Conservation (phyloP, 2,113 vertebrate genomes). For the Anhinga rufa region DNA sequence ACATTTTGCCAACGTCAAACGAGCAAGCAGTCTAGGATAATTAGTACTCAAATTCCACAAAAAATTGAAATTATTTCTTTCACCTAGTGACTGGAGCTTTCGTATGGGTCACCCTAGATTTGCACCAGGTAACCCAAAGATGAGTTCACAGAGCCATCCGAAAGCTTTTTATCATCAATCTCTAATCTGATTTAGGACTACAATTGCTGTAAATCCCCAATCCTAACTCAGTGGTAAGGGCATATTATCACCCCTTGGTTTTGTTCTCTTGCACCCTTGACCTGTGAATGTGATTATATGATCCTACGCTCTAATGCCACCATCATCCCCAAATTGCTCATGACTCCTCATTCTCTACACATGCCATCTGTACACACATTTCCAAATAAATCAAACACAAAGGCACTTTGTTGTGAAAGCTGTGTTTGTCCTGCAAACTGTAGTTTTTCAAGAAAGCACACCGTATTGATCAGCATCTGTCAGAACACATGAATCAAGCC, state of each 20-base stretch:
- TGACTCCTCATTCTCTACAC: background rate
- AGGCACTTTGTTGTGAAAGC: conserved; percentile 32
- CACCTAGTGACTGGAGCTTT: background rate
- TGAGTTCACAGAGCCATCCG: background rate
- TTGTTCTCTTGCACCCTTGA: background rate
- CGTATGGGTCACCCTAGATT: background rate
- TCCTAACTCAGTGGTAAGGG: background rate
- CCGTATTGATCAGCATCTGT: background rate
- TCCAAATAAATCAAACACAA: conserved; percentile 38
- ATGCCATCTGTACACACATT: background rate
- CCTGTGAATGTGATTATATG: background rate
- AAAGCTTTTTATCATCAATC: background rate
- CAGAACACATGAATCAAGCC: conserved; percentile 13
- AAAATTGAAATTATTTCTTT: background rate
- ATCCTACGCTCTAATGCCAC: background rate
- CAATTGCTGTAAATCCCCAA: background rate
- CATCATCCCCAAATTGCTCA: background rate
- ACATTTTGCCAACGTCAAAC: background rate
- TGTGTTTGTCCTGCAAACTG: background rate
- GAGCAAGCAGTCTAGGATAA: background rate
- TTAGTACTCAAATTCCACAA: background rate
- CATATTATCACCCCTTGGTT: background rate
- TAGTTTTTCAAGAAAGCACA: background rate
- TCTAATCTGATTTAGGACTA: background rate
- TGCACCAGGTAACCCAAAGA: background rate